Evolutionary conservation across 1,140 invertebrate genomes (phyloP).

Genomic region (Tyrophagus putrescentiae): DNA sequence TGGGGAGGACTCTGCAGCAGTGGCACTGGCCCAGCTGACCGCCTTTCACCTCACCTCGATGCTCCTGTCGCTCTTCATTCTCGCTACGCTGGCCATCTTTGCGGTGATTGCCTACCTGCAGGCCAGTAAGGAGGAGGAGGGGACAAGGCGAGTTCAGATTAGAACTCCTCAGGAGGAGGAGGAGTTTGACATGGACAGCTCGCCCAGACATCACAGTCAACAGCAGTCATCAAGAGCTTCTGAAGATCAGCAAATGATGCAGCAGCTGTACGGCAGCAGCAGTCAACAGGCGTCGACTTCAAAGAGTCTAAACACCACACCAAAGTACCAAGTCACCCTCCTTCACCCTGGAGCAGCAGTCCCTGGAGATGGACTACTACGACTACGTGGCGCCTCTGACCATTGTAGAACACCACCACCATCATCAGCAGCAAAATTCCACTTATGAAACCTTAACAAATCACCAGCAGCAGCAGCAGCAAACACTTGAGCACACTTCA

Average conservation of each 20-base stretch:
- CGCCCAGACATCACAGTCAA: too few relatives aligned
- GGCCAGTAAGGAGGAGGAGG: background rate
- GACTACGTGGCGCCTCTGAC: constrained; percentile 2
- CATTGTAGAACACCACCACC: background rate
- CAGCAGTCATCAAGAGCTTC: too few relatives aligned
- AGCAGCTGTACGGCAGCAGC: too few relatives aligned
- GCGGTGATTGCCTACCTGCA: background rate
- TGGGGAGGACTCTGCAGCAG: background rate
- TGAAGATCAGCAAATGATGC: too few relatives aligned
- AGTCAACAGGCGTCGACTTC: background rate
- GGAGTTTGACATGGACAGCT: background rate
- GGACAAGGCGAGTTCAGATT: too few relatives aligned
- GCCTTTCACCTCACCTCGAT: constrained; percentile 16
- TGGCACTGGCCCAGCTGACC: background rate
- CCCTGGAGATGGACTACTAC: constrained; percentile 17
- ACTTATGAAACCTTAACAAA: too few relatives aligned
- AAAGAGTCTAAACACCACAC: background rate
- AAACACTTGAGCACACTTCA: background rate
- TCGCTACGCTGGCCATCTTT: background rate
- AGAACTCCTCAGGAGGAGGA: background rate
- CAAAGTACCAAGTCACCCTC: background rate
- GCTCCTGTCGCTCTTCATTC: background rate
- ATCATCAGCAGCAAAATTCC: background rate
- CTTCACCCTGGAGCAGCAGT: background rate
- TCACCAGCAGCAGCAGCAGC: background rate